Conservation (phyloP, 2,888 invertebrate genomes). For the Lasiommata megera region DNA sequence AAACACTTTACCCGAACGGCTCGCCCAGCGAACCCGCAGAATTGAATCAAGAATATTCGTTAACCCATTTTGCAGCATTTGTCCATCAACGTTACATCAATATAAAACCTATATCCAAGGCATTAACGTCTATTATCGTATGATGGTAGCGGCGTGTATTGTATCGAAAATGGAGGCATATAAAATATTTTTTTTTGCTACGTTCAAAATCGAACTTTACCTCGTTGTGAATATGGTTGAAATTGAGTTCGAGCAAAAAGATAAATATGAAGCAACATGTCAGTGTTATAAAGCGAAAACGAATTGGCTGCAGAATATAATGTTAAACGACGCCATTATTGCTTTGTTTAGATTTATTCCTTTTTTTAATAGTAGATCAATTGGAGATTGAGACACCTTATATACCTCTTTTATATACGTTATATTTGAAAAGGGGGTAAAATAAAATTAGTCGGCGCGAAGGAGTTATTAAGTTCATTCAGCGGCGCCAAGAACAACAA, state of each 20-base stretch:
- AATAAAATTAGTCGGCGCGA: too few relatives aligned
- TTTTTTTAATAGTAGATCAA: not conserved
- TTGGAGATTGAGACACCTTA: too few relatives aligned
- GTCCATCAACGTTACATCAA: not conserved
- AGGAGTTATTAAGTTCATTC: too few relatives aligned
- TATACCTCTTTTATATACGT: too few relatives aligned
- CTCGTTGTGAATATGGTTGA: not conserved
- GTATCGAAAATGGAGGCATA: constrained; percentile 16
- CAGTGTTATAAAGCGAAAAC: constrained; percentile 7
- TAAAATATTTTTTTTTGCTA: not conserved
- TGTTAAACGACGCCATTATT: constrained; percentile 3
- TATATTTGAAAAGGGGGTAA: too few relatives aligned
- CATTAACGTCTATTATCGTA: not conserved
- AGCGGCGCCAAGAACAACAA: too few relatives aligned
- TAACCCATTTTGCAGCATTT: not conserved
- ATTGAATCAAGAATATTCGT: constrained; percentile 36
- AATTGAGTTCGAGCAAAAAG: not conserved
- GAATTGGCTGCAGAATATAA: constrained; percentile 8
- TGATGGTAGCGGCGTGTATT: constrained; percentile 1
- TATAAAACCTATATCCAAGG: not conserved
- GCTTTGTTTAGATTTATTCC: not conserved
- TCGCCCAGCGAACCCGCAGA: constrained; percentile 37
- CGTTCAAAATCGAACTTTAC: not conserved
- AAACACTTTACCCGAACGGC: constrained; percentile 33
- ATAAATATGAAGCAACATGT: constrained; percentile 7